A percentile compares a stretch with the other conserved stretches of the same genome.
These are phyloP conservation scores for Epinotia demarniana DNA, from an alignment of 2,888 invertebrate species.

Conservation along the genomic window DNA sequence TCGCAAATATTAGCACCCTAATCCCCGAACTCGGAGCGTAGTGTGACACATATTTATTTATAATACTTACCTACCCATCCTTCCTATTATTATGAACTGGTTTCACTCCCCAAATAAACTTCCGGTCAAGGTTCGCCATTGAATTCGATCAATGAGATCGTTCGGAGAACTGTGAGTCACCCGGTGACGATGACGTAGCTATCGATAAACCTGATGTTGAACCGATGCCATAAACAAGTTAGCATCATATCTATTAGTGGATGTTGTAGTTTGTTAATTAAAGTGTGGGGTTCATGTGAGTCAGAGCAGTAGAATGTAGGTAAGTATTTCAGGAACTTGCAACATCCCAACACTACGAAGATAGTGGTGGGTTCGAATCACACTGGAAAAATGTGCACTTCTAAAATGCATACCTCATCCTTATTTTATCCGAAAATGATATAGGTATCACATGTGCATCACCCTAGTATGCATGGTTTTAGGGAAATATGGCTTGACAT, in stretches of 20 bases:
- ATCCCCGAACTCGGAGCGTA: neutral
- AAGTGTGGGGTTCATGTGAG: neutral
- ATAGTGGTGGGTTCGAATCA: too few relatives aligned
- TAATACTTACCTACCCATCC: neutral
- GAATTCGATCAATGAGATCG: slow-evolving; percentile 38
- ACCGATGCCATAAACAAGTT: slow-evolving; percentile 39
- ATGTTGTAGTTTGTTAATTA: neutral
- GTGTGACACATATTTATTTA: slow-evolving; percentile 17
- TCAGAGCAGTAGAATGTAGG: too few relatives aligned
- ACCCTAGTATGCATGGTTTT: too few relatives aligned
- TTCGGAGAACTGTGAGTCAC: slow-evolving; percentile 37
- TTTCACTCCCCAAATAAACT: slow-evolving; percentile 26
- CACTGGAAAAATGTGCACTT: too few relatives aligned
- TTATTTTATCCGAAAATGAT: too few relatives aligned
- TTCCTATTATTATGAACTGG: slow-evolving; percentile 8
- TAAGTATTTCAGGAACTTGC: too few relatives aligned
- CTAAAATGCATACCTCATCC: too few relatives aligned
- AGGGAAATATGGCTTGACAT: too few relatives aligned
- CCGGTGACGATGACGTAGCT: slow-evolving; percentile 34
- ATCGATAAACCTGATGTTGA: slow-evolving; percentile 15
- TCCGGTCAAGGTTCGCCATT: slow-evolving; percentile 37
- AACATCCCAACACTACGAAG: too few relatives aligned
- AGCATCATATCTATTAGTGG: slow-evolving; percentile 10
- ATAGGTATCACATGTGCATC: too few relatives aligned
- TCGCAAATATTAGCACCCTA: neutral